These are phyloP conservation scores for Pterostichus madidus DNA, from an alignment of 2,888 invertebrate species.

Conservation along the genomic window DNA sequence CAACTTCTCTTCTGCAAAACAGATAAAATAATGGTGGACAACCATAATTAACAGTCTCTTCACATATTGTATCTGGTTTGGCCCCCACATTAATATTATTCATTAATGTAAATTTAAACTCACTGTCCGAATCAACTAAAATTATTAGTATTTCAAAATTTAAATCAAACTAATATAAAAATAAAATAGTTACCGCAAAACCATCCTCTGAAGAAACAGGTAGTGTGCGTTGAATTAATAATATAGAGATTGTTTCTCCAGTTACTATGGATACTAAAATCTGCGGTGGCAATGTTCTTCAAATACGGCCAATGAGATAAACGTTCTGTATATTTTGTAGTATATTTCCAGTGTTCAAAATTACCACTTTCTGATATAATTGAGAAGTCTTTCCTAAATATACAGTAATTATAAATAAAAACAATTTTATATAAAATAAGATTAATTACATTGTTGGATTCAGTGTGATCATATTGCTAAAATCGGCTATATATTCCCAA, in stretches of 20 bases:
- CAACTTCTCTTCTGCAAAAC: conserved; percentile 81
- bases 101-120: conserved; percentile 79
- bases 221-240: conserved; percentile 82
- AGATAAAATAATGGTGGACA: conserved; percentile 81
- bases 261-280: conserved; percentile 80
- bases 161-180: conserved; percentile 51
- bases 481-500: conserved; percentile 88
- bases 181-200: conserved; percentile 81
- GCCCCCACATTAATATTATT: conserved; percentile 72
- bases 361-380: conserved; percentile 83
- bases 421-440: conserved; percentile 10
- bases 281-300: conserved; percentile 80
- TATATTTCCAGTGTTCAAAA: conserved; percentile 85
- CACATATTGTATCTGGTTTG: conserved; percentile 77
- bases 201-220: conserved; percentile 81
- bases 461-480: conserved; percentile 84
- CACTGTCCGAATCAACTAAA: conserved; percentile 82
- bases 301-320: conserved; percentile 83
- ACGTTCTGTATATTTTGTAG: conserved; percentile 82
- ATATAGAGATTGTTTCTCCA: conserved; percentile 77
- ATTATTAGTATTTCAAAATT: conserved; percentile 71
- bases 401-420: neutral
- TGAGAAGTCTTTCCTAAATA: conserved; percentile 80
- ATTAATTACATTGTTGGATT: conserved; percentile 86
- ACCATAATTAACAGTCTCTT: conserved; percentile 81